Percentiles rank a stretch among this genome's conserved stretches.
These are phyloP conservation scores for Ophthalmolycus amberensis DNA, from an alignment of 2,113 vertebrate genomes.

Conservation along the genomic window DNA sequence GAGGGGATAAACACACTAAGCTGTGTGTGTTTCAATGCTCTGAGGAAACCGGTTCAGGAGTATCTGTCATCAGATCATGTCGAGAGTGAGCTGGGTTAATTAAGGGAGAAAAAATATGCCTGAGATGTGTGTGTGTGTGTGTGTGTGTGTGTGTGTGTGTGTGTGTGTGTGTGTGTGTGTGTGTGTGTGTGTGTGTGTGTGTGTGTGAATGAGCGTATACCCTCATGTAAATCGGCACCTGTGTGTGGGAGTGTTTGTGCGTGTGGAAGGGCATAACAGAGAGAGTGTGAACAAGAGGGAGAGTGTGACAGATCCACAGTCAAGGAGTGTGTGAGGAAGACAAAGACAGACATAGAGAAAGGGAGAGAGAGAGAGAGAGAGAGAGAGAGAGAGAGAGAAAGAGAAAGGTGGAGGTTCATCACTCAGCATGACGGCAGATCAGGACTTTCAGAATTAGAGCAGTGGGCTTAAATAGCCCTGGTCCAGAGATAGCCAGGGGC, in stretches of 20 bases:
- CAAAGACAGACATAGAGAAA: conserved; percentile 38
- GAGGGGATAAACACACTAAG: conserved; percentile 41
- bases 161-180: conserved; percentile 23
- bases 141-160: conserved; percentile 7
- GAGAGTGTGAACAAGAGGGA: conserved; percentile 58
- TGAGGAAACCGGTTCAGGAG: conserved; percentile 32
- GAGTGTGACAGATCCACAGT: conserved; percentile 63
- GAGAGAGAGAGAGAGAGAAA: conserved; percentile 35
- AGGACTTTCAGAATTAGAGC: conserved; percentile 81
- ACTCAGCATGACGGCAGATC: conserved; percentile 75
- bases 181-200: conserved; percentile 18
- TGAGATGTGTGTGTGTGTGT: conserved; percentile 3
- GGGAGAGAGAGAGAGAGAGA: conserved; percentile 45
- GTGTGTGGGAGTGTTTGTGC: conserved; percentile 69
- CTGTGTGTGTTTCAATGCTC: conserved; percentile 24
- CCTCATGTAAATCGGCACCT: conserved; percentile 66
- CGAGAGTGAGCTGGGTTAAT: conserved; percentile 33
- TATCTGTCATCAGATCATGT: conserved; percentile 26
- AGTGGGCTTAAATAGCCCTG: conserved; percentile 82
- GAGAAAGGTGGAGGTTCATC: conserved; percentile 74
- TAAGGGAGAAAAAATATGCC: conserved; percentile 32
- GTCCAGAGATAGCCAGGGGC: conserved; percentile 81
- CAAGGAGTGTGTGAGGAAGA: conserved; percentile 52
- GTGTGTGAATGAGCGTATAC: conserved; percentile 46
- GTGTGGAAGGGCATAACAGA: conserved; percentile 55